A percentile compares a stretch with the other conserved stretches of the same genome.
Evolutionary conservation across 2,113 vertebrate species (phyloP).

Genomic region (Silurus glanis): DNA sequence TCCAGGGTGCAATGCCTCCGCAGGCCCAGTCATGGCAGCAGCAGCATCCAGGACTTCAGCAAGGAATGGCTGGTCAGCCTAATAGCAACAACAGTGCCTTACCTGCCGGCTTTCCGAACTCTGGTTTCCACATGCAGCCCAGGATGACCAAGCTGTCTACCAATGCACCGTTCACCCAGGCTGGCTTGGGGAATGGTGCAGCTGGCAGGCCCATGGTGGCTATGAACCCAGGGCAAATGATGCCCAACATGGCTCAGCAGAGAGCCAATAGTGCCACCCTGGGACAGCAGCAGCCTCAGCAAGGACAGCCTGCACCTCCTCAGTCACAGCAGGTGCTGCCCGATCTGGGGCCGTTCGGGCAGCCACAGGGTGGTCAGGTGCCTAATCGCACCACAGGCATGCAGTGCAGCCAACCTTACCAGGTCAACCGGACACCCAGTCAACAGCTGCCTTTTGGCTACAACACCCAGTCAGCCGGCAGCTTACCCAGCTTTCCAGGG

Average conservation of each 20-base stretch:
- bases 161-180: slow-evolving; percentile 71
- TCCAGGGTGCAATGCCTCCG: slow-evolving; percentile 69
- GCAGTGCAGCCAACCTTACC: slow-evolving; percentile 89
- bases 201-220: slow-evolving; percentile 76
- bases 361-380: slow-evolving; percentile 75
- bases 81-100: slow-evolving; percentile 70
- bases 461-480: slow-evolving; percentile 75
- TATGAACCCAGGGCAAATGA: slow-evolving; percentile 82
- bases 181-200: slow-evolving; percentile 64
- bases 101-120: slow-evolving; percentile 73
- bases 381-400: slow-evolving; percentile 75
- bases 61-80: slow-evolving; percentile 77
- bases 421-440: slow-evolving; percentile 79
- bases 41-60: slow-evolving; percentile 75
- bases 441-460: slow-evolving; percentile 90
- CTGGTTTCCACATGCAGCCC: slow-evolving; percentile 85
- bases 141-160: slow-evolving; percentile 83
- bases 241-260: slow-evolving; percentile 75
- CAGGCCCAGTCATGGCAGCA: slow-evolving; percentile 83
- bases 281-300: slow-evolving; percentile 68
- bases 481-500: slow-evolving; percentile 77
- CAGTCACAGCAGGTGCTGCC: slow-evolving; percentile 78
- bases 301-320: slow-evolving; percentile 76
- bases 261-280: slow-evolving; percentile 63
- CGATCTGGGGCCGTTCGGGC: slow-evolving; percentile 83